Percentiles rank a stretch among this genome's conserved stretches.
phyloP scores from a whole-genome alignment of 2,888 invertebrate genomes.

The Polia nebulosa region DNA sequence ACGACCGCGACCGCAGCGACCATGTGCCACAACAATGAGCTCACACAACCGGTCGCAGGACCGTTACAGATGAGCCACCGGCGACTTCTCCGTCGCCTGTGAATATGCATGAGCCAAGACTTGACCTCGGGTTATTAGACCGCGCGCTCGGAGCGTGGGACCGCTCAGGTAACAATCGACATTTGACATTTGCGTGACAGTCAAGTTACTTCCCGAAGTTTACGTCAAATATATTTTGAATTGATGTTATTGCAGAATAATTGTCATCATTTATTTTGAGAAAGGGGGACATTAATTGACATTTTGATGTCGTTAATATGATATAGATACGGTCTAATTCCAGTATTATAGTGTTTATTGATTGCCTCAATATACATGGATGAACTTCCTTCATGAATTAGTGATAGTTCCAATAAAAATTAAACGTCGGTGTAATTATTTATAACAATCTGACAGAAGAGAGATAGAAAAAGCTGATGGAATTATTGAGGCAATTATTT shows the following conservation, averaged over 20 bases:
- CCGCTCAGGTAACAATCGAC: constrained; percentile 79
- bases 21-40: constrained; percentile 86
- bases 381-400: constrained; percentile 18
- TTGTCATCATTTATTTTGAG: constrained; percentile 32
- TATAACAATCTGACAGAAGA: background rate
- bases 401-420: background rate
- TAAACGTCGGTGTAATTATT: background rate
- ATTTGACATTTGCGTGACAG: constrained; percentile 80
- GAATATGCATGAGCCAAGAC: constrained; percentile 89
- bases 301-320: constrained; percentile 23
- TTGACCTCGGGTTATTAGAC: constrained; percentile 89
- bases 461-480: constrained; percentile 1
- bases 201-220: constrained; percentile 69
- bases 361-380: constrained; percentile 13
- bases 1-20: constrained; percentile 52
- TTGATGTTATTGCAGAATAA: constrained; percentile 33
- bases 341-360: constrained; percentile 21
- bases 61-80: constrained; percentile 90
- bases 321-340: constrained; percentile 1
- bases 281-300: constrained; percentile 18
- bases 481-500: constrained; percentile 19
- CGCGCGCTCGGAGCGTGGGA: constrained; percentile 86
- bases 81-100: constrained; percentile 76
- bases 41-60: constrained; percentile 87
- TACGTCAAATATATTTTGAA: constrained; percentile 59